A percentile compares a stretch with the other conserved stretches of the same genome.
These are phyloP conservation scores for Epinephelus fuscoguttatus DNA, from an alignment of 2,113 vertebrate species.

Conservation along the genomic window DNA sequence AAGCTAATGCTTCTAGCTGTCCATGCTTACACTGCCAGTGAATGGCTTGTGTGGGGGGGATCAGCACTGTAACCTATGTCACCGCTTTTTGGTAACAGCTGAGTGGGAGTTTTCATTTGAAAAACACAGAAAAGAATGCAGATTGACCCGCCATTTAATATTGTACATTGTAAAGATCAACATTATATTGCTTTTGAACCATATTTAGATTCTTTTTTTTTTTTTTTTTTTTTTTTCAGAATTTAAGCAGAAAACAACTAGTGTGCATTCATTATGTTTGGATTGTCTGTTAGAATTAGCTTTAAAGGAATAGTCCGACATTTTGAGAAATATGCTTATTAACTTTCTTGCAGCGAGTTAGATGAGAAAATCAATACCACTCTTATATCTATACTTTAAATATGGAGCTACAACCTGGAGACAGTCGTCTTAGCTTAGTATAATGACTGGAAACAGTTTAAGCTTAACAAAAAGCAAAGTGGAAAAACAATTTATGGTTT, in stretches of 20 bases:
- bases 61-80: no score
- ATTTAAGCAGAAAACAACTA: background rate
- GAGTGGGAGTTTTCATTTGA: no score
- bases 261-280: background rate
- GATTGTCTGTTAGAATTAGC: background rate
- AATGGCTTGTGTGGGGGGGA: no score
- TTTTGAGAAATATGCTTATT: slow-evolving; percentile 16
- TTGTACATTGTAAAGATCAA: slow-evolving; percentile 26
- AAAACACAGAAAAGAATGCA: no score
- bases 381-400: background rate
- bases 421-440: background rate
- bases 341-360: background rate
- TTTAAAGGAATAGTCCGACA: background rate
- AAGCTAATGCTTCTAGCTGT: no score
- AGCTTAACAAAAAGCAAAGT: background rate
- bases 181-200: slow-evolving; percentile 4
- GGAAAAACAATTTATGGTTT: background rate
- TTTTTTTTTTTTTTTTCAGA: background rate
- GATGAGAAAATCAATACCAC: slow-evolving; percentile 11
- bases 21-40: no score
- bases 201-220: slow-evolving; percentile 8
- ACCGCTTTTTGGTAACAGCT: no score
- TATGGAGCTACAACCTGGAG: background rate
- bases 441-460: slow-evolving; percentile 2
- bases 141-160: background rate